phyloP scores from a whole-genome alignment of 2,888 invertebrate genomes.

The Sminthurinus aureus region DNA sequence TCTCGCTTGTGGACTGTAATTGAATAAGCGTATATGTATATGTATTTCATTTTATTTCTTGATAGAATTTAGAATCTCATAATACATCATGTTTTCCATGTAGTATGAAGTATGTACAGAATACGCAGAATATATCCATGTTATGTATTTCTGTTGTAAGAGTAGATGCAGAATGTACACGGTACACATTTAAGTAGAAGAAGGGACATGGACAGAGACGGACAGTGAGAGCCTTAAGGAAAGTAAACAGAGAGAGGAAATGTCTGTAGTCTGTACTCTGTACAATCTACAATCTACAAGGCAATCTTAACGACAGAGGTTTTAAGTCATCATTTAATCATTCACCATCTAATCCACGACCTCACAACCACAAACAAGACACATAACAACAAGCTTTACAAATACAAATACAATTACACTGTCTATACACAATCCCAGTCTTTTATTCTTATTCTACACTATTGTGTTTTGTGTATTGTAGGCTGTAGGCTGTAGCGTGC shows the following conservation, averaged over 20 bases:
- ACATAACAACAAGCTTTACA: constrained; percentile 1
- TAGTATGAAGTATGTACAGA: too few relatives aligned
- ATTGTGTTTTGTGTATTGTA: too few relatives aligned
- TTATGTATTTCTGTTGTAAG: neutral
- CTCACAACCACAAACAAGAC: neutral
- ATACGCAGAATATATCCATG: neutral
- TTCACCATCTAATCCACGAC: constrained; percentile 22
- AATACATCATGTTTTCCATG: too few relatives aligned
- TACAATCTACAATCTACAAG: neutral
- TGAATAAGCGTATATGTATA: too few relatives aligned
- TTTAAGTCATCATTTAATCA: constrained; percentile 26
- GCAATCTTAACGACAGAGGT: constrained; percentile 14
- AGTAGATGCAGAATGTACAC: too few relatives aligned
- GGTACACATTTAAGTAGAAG: too few relatives aligned
- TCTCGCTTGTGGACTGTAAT: too few relatives aligned
- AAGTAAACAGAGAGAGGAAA: neutral
- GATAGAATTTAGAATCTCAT: too few relatives aligned
- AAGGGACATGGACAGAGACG: too few relatives aligned
- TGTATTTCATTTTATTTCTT: too few relatives aligned
- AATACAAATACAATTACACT: neutral
- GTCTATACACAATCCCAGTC: constrained; percentile 8
- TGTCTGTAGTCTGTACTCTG: neutral
- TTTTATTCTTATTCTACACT: neutral
- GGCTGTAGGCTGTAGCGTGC: too few relatives aligned
- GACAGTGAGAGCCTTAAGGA: neutral